Percentiles rank a stretch among this genome's conserved stretches.
Conservation (phyloP, 2,888 invertebrate genomes). For the Orchestes rusci region DNA sequence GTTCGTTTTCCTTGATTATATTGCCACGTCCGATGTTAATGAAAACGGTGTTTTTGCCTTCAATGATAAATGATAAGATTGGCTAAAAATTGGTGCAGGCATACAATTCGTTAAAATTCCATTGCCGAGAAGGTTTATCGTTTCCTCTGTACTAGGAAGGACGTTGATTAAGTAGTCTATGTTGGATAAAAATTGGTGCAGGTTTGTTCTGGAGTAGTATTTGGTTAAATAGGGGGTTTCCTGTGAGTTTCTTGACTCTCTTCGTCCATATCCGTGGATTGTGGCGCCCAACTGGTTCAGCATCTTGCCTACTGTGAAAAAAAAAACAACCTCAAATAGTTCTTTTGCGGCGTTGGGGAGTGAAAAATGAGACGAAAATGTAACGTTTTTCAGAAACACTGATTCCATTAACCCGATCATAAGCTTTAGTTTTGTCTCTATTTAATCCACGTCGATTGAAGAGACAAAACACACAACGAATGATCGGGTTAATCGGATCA, state of each 20-base stretch:
- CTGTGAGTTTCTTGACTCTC: constrained; percentile 14
- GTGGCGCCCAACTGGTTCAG: constrained; percentile 45
- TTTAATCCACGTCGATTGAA: no score
- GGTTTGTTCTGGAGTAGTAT: constrained; percentile 36
- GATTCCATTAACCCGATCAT: no score
- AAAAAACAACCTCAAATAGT: no score
- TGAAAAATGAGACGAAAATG: no score
- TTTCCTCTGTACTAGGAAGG: constrained; percentile 48
- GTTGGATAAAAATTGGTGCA: constrained; percentile 41
- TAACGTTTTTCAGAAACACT: no score
- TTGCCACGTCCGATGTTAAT: constrained; percentile 55
- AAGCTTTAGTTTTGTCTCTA: no score
- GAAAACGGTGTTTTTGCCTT: constrained; percentile 44
- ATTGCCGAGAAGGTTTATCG: constrained; percentile 46
- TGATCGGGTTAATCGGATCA: no score
- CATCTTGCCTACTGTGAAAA: constrained; percentile 42
- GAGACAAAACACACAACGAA: no score
- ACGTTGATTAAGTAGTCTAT: constrained; percentile 52
- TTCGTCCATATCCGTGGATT: constrained; percentile 31
- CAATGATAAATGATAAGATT: not conserved
- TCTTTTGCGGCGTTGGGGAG: no score
- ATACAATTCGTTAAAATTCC: constrained; percentile 45
- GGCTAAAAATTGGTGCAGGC: not conserved
- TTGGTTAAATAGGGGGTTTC: constrained; percentile 27
- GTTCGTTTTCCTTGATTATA: constrained; percentile 47